Conservation (phyloP, 1,140 invertebrate species). For the Radopholus similis region DNA sequence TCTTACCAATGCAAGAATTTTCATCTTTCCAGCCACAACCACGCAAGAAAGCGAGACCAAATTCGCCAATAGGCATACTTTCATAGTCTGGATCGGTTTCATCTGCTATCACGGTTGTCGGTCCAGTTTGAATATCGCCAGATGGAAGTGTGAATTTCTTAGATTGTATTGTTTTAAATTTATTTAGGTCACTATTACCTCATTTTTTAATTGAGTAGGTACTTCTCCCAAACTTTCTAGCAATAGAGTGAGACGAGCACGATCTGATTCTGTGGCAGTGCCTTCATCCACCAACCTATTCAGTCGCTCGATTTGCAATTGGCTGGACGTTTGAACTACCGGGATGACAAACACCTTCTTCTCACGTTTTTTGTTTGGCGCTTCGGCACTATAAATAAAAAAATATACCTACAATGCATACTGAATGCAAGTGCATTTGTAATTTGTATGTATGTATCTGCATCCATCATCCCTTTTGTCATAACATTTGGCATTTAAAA, state of each 20-base stretch:
- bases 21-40: constrained; percentile 35
- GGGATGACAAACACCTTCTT: constrained; percentile 20
- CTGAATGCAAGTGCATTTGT: neutral
- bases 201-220: no score
- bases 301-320: constrained; percentile 2
- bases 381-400: constrained; percentile 5
- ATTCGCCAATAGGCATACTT: constrained; percentile 17
- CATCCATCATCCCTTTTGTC: no score
- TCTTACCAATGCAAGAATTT: constrained; percentile 28
- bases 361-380: constrained; percentile 2
- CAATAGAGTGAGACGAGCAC: constrained; percentile 8
- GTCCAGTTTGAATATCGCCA: neutral
- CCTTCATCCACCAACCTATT: constrained; percentile 21
- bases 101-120: constrained; percentile 4
- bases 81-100: constrained; percentile 32
- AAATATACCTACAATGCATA: neutral
- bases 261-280: constrained; percentile 11
- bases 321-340: neutral
- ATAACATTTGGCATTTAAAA: no score
- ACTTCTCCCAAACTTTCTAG: constrained; percentile 6
- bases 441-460: neutral
- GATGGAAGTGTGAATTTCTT: no score
- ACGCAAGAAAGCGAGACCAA: constrained; percentile 31
- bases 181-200: no score
- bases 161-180: no score